Conservation (phyloP, 2,113 vertebrate genomes). For the Neolamprologus hecqui region DNA sequence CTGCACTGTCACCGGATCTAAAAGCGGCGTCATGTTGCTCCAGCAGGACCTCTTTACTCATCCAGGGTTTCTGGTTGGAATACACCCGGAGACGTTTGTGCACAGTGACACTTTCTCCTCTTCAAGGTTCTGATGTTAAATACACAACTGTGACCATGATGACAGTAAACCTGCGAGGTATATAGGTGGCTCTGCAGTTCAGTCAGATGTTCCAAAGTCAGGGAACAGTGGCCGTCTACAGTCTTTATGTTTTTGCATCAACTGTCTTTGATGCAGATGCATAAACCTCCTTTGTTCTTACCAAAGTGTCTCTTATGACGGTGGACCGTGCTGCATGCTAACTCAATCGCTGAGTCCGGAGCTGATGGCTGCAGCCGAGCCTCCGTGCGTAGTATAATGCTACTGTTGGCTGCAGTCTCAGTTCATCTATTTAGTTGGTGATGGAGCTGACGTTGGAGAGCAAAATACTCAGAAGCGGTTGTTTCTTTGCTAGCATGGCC, state of each 20-base stretch:
- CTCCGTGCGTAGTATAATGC: not conserved
- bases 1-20: too few species aligned
- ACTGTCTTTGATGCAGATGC: not conserved
- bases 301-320: not conserved
- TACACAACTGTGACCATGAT: not conserved
- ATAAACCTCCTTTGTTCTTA: not conserved
- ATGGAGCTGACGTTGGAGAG: not conserved
- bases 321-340: not conserved
- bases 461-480: not conserved
- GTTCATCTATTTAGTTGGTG: not conserved
- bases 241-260: not conserved
- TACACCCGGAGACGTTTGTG: not conserved
- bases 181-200: not conserved
- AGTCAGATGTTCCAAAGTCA: fast-evolving
- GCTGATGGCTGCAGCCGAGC: not conserved
- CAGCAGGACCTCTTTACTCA: too few species aligned
- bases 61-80: too few species aligned
- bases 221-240: not conserved
- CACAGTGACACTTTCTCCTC: not conserved
- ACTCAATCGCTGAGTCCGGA: not conserved
- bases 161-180: not conserved
- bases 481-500: not conserved
- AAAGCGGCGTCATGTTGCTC: too few species aligned
- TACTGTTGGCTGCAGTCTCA: not conserved
- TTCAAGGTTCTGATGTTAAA: not conserved